These are phyloP conservation scores for Salmo trutta DNA, from an alignment of 2,797 vertebrate genomes.

Conservation along the genomic window DNA sequence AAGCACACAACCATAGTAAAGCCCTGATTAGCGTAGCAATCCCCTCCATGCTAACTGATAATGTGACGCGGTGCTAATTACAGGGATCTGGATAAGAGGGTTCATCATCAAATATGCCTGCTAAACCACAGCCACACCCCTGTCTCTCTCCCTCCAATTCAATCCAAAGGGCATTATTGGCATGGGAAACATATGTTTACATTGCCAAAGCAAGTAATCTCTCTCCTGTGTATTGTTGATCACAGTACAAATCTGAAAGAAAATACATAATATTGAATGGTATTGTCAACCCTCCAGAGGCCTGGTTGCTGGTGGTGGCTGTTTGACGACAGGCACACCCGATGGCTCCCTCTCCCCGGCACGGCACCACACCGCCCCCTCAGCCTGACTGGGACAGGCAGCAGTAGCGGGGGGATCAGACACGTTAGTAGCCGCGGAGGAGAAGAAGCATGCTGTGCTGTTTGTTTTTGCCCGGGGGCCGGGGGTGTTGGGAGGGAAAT, in stretches of 20 bases:
- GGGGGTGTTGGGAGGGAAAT: constrained; percentile 24
- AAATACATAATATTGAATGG: constrained; percentile 33
- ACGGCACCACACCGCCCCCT: not conserved
- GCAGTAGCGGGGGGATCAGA: constrained; percentile 9
- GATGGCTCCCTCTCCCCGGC: not conserved
- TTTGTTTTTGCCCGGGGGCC: constrained; percentile 48
- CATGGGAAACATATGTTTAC: no score
- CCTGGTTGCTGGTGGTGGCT: constrained; percentile 34
- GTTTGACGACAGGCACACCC: constrained; percentile 31
- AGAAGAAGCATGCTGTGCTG: constrained; percentile 41
- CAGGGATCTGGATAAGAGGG: constrained; percentile 4
- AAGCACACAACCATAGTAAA: not conserved
- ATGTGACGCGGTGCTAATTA: constrained; percentile 1
- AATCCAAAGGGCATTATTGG: no score
- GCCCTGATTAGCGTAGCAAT: not conserved
- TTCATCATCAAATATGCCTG: constrained; percentile 11
- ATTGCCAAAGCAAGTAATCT: not conserved
- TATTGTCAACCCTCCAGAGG: constrained; percentile 52
- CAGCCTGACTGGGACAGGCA: constrained; percentile 4
- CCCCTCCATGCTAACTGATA: constrained; percentile 21
- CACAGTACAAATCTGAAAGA: not conserved
- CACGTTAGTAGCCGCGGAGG: not conserved
- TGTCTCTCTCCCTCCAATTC: not conserved
- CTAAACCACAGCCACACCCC: constrained; percentile 53
- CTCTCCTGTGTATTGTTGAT: constrained; percentile 10